Conservation (phyloP, 2,888 invertebrate genomes). For the Pilophorus perplexus region DNA sequence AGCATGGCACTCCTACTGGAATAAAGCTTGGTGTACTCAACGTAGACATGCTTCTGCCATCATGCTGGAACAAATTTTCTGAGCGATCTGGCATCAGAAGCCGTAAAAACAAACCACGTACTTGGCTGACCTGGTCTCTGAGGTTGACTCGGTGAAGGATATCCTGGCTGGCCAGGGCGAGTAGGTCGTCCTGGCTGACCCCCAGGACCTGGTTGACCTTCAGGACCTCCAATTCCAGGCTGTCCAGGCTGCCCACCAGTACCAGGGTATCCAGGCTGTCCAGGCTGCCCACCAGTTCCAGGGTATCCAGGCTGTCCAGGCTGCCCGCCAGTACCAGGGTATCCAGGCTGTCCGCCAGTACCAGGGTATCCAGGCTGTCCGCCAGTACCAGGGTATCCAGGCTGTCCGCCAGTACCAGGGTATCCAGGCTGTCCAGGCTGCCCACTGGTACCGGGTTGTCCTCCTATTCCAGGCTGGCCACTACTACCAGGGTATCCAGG, state of each 20-base stretch:
- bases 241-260: background rate
- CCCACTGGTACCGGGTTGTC: conserved; percentile 43
- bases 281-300: background rate
- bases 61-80: no score
- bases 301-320: conserved; percentile 46
- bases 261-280: background rate
- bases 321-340: conserved; percentile 37
- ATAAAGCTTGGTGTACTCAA: no score
- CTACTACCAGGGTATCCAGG: conserved; percentile 35
- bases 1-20: conserved; percentile 46
- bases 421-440: no score
- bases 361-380: conserved; percentile 46
- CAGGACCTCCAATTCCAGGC: background rate
- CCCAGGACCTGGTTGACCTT: background rate
- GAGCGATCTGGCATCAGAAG: no score
- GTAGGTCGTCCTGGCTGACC: conserved; percentile 41
- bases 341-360: conserved; percentile 45
- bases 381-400: no score
- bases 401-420: no score
- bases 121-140: conserved; percentile 44
- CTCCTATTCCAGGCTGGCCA: conserved; percentile 5
- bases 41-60: no score
- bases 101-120: no score
- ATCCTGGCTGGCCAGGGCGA: conserved; percentile 41
- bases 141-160: conserved; percentile 42